Base-by-base conservation (phyloP, 2,113 vertebrate genomes). In the Brachypteracias leptosomus region DNA sequence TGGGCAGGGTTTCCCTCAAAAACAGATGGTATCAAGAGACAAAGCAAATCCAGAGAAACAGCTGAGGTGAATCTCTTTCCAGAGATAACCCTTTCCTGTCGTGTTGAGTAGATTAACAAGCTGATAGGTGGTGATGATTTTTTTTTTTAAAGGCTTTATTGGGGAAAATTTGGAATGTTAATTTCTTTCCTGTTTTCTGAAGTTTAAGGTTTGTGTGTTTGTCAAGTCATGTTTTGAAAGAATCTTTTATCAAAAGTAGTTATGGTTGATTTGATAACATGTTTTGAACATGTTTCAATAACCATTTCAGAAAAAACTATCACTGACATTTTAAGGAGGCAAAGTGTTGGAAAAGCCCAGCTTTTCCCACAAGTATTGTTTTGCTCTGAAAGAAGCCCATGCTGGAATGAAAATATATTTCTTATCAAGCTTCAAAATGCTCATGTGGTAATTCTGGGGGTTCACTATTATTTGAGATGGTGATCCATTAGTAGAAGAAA, bases 311-410 rank as follows among this genome's bases (percentile, higher is more conserved):
- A 94, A 77, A 58, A 95, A 88, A 86, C 55, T 63, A 52, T 22
- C 3, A 5, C 47, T 67, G 93, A 83, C 57, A 74, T 63, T 91
- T 95, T 86, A 75, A 78, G 67, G 70, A 93, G 46, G 36, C 55
- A 38, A 91, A 92, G 82, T 79, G 84, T n/a, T 90, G 68, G 75
- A 83, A 93, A 92, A 90, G 55, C 26, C 26, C 42, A 63, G 52
- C 13, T 92, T 96, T 95, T 92, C 83, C 82, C 88, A 78, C 63
- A 86, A 70, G 16, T 81, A 67, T 84, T 52, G 33, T 79, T 95
- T 88, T 75, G 13, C 70, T 91, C 70, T 63, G 52, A 59, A 93
- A 90, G 79, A 84, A 88, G 29, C 13, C n/a, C 10, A 28, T 47
- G 49, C 16, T 82, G 36, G 22, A 90, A 93, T 54, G 58, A 84